Conservation (phyloP, 2,113 vertebrate species). For the Ciconia maguari region DNA sequence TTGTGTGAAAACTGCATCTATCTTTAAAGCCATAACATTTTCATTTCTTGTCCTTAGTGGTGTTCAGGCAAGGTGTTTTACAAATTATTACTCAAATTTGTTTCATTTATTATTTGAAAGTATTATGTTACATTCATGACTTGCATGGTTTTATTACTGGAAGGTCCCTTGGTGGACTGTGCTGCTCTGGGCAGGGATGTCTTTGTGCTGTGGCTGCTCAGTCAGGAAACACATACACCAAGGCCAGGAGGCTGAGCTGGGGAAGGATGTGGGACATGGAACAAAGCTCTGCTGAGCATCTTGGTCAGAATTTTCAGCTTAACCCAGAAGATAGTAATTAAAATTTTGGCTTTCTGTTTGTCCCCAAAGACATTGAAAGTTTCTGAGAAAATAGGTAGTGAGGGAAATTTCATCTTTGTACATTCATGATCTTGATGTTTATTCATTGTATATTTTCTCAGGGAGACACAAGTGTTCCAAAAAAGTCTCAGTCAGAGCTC, state of each 20-base stretch:
- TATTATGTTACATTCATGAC: background rate
- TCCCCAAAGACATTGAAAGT: background rate
- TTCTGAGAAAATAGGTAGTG: background rate
- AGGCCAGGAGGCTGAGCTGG: background rate
- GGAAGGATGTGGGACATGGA: background rate
- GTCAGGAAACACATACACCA: accelerated
- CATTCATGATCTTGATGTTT: background rate
- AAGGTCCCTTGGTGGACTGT: background rate
- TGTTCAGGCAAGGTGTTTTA: background rate
- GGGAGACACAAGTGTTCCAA: background rate
- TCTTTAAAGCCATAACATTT: background rate
- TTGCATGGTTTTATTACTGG: background rate
- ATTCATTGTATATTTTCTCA: background rate
- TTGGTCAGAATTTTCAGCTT: background rate
- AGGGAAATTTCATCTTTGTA: background rate
- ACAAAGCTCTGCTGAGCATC: background rate
- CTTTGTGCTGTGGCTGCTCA: background rate
- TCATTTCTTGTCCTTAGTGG: background rate
- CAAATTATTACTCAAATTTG: background rate
- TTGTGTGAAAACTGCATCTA: background rate
- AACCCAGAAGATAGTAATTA: background rate
- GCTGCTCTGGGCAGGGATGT: background rate
- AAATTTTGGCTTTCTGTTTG: background rate
- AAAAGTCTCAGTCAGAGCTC: background rate
- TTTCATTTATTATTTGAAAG: background rate